Conservation (phyloP, 2,797 vertebrate genomes). For the Ceryle rudis region DNA sequence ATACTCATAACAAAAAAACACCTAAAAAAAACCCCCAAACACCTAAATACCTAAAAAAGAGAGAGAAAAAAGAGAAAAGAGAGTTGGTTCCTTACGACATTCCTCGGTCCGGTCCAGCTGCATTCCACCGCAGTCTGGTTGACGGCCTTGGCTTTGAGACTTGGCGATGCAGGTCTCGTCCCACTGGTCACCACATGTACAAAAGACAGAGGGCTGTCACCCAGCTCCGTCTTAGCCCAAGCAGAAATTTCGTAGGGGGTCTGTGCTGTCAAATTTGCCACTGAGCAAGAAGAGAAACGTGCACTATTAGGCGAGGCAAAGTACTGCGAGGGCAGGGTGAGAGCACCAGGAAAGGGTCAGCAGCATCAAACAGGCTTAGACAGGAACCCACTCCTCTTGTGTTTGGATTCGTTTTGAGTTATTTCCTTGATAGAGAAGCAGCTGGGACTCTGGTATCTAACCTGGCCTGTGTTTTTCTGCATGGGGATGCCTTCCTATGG, state of each 20-base stretch:
- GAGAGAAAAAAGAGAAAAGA: neutral
- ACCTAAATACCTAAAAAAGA: too few relatives aligned
- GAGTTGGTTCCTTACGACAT: constrained; percentile 79
- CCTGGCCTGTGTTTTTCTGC: neutral
- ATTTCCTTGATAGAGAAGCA: neutral
- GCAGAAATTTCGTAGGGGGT: constrained; percentile 92
- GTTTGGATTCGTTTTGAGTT: neutral
- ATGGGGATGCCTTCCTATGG: neutral
- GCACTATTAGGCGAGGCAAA: neutral
- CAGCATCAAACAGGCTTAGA: neutral
- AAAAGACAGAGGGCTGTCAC: constrained; percentile 92
- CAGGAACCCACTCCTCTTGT: neutral
- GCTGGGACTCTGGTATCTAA: neutral
- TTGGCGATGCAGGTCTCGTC: constrained; percentile 81
- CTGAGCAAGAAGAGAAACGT: constrained; percentile 73
- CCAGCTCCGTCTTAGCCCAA: constrained; percentile 91
- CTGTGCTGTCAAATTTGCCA: constrained; percentile 89
- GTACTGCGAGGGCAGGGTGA: neutral
- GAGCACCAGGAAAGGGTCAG: neutral
- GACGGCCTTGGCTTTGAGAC: constrained; percentile 90
- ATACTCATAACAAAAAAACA: too few relatives aligned
- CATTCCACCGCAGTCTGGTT: constrained; percentile 96
- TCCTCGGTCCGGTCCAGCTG: constrained; percentile 86
- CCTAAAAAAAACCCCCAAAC: too few relatives aligned
- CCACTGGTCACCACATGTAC: constrained; percentile 85